A percentile compares a stretch with the other conserved stretches of the same genome.
Conservation (phyloP, 2,797 vertebrate species). For the Apogon talboti region DNA sequence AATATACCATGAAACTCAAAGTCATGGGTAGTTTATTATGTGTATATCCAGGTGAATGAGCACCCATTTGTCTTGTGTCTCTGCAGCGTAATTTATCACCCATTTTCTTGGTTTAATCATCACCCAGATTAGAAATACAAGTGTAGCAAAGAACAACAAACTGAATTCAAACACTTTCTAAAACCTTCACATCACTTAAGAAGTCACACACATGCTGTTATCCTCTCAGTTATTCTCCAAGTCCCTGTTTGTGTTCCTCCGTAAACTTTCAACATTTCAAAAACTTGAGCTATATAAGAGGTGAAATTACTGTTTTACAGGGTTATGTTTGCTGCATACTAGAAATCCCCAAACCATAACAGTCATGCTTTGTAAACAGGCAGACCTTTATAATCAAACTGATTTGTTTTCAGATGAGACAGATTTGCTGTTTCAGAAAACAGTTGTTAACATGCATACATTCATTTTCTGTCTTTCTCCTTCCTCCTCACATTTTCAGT, state of each 20-base stretch:
- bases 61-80: neutral
- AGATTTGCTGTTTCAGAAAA: constrained; percentile 29
- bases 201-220: constrained; percentile 17
- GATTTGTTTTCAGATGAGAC: constrained; percentile 34
- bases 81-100: neutral
- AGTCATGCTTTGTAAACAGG: neutral
- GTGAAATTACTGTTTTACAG: constrained; percentile 17
- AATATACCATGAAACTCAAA: too few relatives aligned
- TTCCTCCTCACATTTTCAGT: constrained; percentile 25
- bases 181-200: constrained; percentile 10
- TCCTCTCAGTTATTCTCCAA: neutral
- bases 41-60: neutral
- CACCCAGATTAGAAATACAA: constrained; percentile 1
- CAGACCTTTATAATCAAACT: constrained; percentile 13
- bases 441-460: constrained; percentile 40
- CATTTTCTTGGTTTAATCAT: constrained; percentile 9
- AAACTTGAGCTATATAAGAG: constrained; percentile 12
- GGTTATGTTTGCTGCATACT: constrained; percentile 37
- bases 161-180: constrained; percentile 23
- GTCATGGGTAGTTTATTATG: neutral
- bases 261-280: constrained; percentile 16
- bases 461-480: neutral
- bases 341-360: constrained; percentile 22
- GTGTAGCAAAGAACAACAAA: constrained; percentile 12
- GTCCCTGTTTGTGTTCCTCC: constrained; percentile 10